Evolutionary conservation across 2,888 invertebrate species (phyloP), one percentile per base, ranked within the genome.

Genomic region (Creontiades dilutus): DNA sequence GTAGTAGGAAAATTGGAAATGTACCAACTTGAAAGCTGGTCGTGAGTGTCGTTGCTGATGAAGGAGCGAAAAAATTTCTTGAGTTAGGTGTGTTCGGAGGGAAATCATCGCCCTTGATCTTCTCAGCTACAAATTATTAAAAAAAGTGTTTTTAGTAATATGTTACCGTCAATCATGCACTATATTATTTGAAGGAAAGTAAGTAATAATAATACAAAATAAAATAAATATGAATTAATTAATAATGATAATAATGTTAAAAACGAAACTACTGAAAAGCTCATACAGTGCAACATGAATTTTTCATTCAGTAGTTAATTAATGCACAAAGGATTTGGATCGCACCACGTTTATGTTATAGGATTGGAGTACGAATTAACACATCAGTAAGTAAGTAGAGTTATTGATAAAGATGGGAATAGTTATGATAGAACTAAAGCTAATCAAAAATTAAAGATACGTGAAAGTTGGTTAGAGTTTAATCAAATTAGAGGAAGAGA

Each of bases 61-160:
- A 85, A 28, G 85, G 85, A 13, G 85, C 85, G 28, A 85, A 85
- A 28, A 23, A 85, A 85, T 85, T 85, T 23, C 57, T 57, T 5
- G 37, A 27, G 19, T 85, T 61, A 37, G 85, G 85, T 12, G 14
- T 12, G 37, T 85, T 61, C 16, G 37, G 19, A 23, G 85, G 61
- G 11, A 37, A n/a, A 61, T 85, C 16, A 37, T 13, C 27, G 12
- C 9, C 4, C 46, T 61, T 55, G 16, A 85, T 27, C 57, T 28
- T 61, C 13, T n/a, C 37, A 61, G 23, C 85, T 85, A 61, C 2
- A 57, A 85, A n/a, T 23, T 0, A 57, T n/a, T 2, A 85, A 28
- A 61, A n/a, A 11, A 9, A 75, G 28, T 3, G 75, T 75, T n/a
- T 12, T 9, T 75, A 5, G 2, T 28, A 75, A n/a, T 19, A 7